Evolutionary conservation across 2,797 vertebrate genomes (phyloP).

Genomic region (Sebastes diaconus): DNA sequence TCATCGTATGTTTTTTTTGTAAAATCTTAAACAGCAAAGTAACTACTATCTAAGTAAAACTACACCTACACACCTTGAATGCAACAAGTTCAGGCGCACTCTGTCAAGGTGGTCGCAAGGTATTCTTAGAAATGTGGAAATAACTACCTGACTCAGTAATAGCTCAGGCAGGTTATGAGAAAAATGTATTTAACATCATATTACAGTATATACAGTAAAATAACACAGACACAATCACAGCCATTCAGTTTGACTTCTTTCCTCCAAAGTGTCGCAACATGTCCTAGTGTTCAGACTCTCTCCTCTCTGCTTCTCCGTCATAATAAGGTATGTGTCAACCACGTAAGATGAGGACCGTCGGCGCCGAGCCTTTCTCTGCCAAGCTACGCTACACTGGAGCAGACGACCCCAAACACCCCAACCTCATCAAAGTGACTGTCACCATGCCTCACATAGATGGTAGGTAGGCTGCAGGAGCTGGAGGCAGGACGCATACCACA

Average conservation of each 20-base stretch:
- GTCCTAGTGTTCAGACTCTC: neutral
- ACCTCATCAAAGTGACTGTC: slow-evolving; percentile 94
- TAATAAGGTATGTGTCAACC: slow-evolving; percentile 91
- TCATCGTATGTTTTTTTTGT: neutral
- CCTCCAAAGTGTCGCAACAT: neutral
- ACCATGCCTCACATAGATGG: slow-evolving; percentile 96
- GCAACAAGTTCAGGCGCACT: slow-evolving; percentile 26
- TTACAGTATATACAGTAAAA: neutral
- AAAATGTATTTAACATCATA: neutral
- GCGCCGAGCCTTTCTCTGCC: slow-evolving; percentile 95
- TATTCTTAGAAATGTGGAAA: slow-evolving; percentile 42
- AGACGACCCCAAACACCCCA: slow-evolving; percentile 87
- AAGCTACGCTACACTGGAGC: slow-evolving; percentile 92
- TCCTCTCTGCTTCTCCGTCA: slow-evolving; percentile 29
- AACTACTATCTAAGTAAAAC: neutral
- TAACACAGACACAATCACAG: neutral
- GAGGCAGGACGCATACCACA: slow-evolving; percentile 42
- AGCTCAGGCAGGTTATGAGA: neutral
- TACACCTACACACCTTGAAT: slow-evolving; percentile 45
- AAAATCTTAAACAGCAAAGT: neutral
- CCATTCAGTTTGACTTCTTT: neutral
- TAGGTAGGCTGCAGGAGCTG: slow-evolving; percentile 65
- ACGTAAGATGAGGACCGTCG: slow-evolving; percentile 87
- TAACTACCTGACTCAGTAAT: neutral
- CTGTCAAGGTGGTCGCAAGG: slow-evolving; percentile 3